phyloP scores from a whole-genome alignment of 2,888 invertebrate species.

The Criorhina ranunculi region DNA sequence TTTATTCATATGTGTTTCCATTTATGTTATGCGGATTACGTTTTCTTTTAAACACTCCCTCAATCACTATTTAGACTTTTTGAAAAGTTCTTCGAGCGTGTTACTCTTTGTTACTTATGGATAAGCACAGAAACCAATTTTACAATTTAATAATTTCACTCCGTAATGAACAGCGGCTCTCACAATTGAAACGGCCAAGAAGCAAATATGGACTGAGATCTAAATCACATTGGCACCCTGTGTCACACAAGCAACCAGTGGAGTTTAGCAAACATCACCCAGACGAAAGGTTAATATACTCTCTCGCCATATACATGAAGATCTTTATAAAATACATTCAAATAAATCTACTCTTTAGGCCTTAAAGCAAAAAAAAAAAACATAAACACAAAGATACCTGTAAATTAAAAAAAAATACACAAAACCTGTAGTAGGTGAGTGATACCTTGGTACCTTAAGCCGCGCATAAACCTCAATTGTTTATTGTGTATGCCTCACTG shows the following conservation, averaged over 20 bases:
- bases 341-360: constrained; percentile 44
- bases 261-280: constrained; percentile 52
- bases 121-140: neutral
- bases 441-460: neutral
- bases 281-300: constrained; percentile 53
- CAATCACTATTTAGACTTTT: neutral
- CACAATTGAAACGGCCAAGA: constrained; percentile 44
- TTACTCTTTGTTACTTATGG: neutral
- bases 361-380: constrained; percentile 14
- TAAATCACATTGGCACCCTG: constrained; percentile 50
- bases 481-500: constrained; percentile 7
- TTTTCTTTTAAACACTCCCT: neutral
- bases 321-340: constrained; percentile 34
- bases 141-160: neutral
- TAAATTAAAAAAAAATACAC: constrained; percentile 27
- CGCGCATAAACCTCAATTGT: constrained; percentile 1
- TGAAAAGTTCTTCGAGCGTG: no score
- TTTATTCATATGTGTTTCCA: constrained; percentile 49
- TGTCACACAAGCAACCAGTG: constrained; percentile 30
- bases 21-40: neutral
- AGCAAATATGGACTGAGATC: constrained; percentile 49
- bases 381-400: constrained; percentile 29
- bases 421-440: constrained; percentile 35
- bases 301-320: constrained; percentile 19
- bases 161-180: neutral